These are phyloP conservation scores for Gymnorhina tibicen DNA, from an alignment of 2,113 vertebrate species.

Conservation along the genomic window DNA sequence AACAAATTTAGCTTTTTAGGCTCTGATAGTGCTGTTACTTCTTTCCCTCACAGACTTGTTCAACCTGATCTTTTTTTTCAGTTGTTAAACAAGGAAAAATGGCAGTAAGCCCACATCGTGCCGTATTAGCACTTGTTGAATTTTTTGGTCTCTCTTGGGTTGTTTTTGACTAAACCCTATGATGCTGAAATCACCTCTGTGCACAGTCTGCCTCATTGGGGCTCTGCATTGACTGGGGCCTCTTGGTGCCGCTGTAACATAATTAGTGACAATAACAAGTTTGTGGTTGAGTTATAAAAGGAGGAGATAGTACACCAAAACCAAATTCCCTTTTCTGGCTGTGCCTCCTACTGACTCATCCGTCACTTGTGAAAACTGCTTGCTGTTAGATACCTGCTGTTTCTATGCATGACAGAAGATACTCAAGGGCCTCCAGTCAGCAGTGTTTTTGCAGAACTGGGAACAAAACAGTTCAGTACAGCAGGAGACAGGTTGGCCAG, in stretches of 20 bases:
- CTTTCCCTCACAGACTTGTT: not conserved
- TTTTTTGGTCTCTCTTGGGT: not conserved
- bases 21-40: not conserved
- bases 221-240: not conserved
- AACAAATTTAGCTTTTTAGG: not conserved
- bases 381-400: slow-evolving; percentile 41
- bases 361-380: not conserved
- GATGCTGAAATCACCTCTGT: not conserved
- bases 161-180: not conserved
- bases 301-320: not conserved
- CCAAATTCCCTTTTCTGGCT: not conserved
- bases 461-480: not conserved
- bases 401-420: slow-evolving; percentile 37
- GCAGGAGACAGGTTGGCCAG: slow-evolving; percentile 19
- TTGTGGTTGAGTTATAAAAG: not conserved
- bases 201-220: not conserved
- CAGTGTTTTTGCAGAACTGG: not conserved
- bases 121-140: not conserved
- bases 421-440: slow-evolving; percentile 1
- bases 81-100: not conserved
- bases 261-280: not conserved
- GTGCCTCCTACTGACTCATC: slow-evolving; percentile 13
- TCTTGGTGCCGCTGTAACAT: slow-evolving; percentile 24
- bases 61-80: not conserved
- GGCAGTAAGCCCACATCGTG: not conserved